Conservation (phyloP, 2,113 vertebrate species). For the Todiramphus chloris region DNA sequence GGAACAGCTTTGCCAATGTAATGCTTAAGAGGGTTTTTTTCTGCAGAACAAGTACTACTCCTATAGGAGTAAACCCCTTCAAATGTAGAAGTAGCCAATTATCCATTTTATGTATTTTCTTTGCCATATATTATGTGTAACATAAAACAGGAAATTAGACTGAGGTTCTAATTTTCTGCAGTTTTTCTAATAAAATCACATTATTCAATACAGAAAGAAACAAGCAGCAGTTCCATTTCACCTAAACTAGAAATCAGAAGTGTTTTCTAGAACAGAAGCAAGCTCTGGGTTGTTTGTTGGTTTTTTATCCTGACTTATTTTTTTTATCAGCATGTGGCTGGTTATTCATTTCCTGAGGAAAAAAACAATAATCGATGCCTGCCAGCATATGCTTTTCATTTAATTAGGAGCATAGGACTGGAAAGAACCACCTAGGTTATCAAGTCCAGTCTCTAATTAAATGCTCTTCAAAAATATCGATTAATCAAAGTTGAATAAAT, state of each 20-base stretch:
- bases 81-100: background rate
- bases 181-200: background rate
- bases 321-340: slow-evolving; percentile 56
- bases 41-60: background rate
- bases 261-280: slow-evolving; percentile 34
- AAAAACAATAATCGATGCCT: slow-evolving; percentile 48
- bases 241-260: background rate
- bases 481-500: slow-evolving; percentile 11
- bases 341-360: slow-evolving; percentile 55
- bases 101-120: background rate
- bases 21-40: background rate
- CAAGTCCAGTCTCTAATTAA: slow-evolving; percentile 27
- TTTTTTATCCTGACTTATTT: background rate
- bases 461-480: slow-evolving; percentile 32
- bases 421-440: background rate
- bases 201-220: background rate
- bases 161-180: background rate
- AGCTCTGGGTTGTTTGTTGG: background rate
- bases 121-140: background rate
- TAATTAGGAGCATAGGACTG: slow-evolving; percentile 3
- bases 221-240: background rate
- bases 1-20: background rate
- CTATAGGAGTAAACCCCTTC: background rate
- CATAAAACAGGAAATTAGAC: background rate
- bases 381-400: slow-evolving; percentile 23